Conservation (phyloP, 2,113 vertebrate genomes). For the Cyanoramphus novaezelandiae region DNA sequence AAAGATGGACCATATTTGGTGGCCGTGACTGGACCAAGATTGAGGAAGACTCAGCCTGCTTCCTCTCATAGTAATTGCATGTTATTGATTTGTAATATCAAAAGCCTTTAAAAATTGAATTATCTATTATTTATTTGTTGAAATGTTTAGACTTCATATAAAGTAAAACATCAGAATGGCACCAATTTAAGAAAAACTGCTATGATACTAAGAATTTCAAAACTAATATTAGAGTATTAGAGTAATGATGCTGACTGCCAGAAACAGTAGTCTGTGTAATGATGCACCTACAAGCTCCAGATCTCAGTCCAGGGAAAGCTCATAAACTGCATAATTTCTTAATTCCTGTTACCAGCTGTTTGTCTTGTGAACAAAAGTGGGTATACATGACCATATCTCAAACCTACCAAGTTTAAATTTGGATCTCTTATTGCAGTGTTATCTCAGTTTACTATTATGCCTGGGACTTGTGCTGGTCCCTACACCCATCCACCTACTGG, state of each 20-base stretch:
- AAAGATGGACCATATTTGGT: not conserved
- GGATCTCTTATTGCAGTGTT: rapidly evolving
- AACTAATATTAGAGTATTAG: not conserved
- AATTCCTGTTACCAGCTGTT: not conserved
- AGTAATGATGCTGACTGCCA: not conserved
- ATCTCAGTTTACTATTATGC: not conserved
- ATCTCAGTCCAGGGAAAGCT: not conserved
- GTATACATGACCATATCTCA: not conserved
- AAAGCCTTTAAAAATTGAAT: not conserved
- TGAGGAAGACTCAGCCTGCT: not conserved
- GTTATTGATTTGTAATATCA: not conserved
- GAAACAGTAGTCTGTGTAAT: not conserved
- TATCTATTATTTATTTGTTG: not conserved
- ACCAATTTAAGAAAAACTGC: not conserved
- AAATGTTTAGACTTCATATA: not conserved
- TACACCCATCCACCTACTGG: rapidly evolving
- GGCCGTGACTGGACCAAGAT: too few species aligned
- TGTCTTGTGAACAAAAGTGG: not conserved
- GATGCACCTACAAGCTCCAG: not conserved
- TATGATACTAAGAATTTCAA: not conserved
- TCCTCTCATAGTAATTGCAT: not conserved
- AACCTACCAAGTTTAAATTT: not conserved
- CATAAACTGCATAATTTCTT: not conserved
- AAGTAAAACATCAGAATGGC: not conserved
- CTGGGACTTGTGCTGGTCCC: not conserved